Base-by-base conservation (phyloP, 2,888 invertebrate genomes). In the Mallateleia sp. region DNA sequence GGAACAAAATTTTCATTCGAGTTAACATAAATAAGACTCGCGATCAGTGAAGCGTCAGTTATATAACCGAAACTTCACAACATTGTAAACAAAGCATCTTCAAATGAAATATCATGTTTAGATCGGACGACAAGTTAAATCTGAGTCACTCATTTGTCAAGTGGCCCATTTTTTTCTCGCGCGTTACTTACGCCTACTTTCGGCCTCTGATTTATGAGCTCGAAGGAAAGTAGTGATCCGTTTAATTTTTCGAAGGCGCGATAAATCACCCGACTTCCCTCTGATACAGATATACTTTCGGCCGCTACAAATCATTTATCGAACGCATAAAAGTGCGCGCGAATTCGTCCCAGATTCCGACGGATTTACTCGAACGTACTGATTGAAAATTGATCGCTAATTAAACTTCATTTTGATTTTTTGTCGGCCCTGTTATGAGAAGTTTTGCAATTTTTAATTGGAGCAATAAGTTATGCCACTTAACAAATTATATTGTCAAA, bases 61-160 rank as follows among this genome's bases (percentile, higher is more conserved):
- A 81, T 74, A 66, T 58, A 74, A 81, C 58, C 20, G 22, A 34
- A 24, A 82, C 60, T 67, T 75, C 45, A 54, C 56, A 58, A 56
- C 54, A 78, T 45, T 60, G 84, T 84, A 84, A 84, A 84, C 78
- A 84, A 84, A 79, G 71, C 66, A 66, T 52, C 42, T 52, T 54
- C 67, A 54, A 71, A 77, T 78, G 84, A 84, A 84, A 84, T 84
- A 84, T 84, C 72, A 79, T 84, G 84, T 84, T 84, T 84, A 60
- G 84, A 78, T 84, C 78, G 42, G 50, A 11, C 60, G 60, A 72
- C 78, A 79, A 78, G 78, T 79, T 84, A 67, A 78, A 79, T 66
- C 78, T 67, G 24, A 72, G 84, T 79, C 60, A 38, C 77, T 86
- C 81, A 67, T 81, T 86, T 86, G 81, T 81, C 86, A 86, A 75